A percentile compares a stretch with the other conserved stretches of the same genome.
These are phyloP conservation scores for Scleropages formosus DNA, from an alignment of 2,797 vertebrate species.

Conservation along the genomic window DNA sequence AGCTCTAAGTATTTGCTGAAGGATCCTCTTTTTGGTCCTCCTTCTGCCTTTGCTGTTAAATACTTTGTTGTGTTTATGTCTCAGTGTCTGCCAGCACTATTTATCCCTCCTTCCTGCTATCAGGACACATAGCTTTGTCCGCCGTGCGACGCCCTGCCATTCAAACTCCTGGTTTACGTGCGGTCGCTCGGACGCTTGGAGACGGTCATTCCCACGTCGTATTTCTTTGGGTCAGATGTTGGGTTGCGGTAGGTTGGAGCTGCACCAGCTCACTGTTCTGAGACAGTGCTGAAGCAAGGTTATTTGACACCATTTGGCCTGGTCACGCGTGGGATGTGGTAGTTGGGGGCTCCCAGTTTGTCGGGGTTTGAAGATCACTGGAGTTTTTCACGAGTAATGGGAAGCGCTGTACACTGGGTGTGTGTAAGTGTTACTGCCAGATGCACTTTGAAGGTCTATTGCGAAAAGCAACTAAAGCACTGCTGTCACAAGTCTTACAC, in stretches of 20 bases:
- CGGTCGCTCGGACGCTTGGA: too few relatives aligned
- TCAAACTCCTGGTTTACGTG: too few relatives aligned
- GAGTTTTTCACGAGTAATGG: neutral
- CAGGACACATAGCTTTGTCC: conserved; percentile 6
- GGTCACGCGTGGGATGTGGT: too few relatives aligned
- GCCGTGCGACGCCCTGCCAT: neutral
- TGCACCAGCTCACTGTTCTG: too few relatives aligned
- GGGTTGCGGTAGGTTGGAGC: neutral
- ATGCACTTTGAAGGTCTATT: neutral
- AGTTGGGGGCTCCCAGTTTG: too few relatives aligned
- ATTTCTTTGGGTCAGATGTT: neutral
- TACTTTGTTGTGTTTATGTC: conserved; percentile 3
- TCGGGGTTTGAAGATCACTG: too few relatives aligned
- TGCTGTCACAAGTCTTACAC: conserved; percentile 4
- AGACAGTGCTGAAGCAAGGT: neutral
- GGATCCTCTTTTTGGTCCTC: neutral
- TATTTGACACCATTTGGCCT: too few relatives aligned
- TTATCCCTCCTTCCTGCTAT: neutral
- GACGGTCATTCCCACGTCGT: neutral
- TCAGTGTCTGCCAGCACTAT: neutral
- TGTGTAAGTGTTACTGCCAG: conserved; percentile 13
- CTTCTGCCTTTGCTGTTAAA: neutral
- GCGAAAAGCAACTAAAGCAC: neutral
- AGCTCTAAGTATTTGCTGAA: neutral
- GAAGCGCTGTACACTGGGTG: neutral